phyloP scores from a whole-genome alignment of 2,888 invertebrate species.

The Gari tellinella region DNA sequence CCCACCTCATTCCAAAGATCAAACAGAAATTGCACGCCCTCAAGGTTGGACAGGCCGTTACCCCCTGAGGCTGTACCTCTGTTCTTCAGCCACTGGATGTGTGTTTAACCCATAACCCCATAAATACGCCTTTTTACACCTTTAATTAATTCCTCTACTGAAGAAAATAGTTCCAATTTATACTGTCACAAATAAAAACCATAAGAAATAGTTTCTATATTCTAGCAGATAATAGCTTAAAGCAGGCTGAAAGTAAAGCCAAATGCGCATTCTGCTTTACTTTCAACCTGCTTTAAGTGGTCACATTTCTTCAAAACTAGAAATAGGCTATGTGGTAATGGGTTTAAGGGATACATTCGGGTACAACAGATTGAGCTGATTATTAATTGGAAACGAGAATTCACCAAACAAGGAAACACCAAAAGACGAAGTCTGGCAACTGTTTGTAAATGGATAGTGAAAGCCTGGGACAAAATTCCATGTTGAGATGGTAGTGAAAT shows the following conservation, averaged over 20 bases:
- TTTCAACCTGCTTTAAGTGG: too few species aligned
- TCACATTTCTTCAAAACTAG: too few species aligned
- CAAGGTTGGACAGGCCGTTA: slow-evolving; percentile 21
- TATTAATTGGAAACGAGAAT: background rate
- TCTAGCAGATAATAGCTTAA: too few species aligned
- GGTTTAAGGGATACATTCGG: slow-evolving; percentile 26
- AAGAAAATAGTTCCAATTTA: too few species aligned
- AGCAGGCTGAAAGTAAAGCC: too few species aligned
- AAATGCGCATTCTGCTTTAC: too few species aligned
- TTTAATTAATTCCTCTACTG: too few species aligned
- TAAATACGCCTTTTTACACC: too few species aligned
- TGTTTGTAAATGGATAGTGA: slow-evolving; percentile 38
- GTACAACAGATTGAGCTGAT: slow-evolving; percentile 27
- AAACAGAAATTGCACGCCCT: slow-evolving; percentile 8
- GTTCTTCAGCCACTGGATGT: slow-evolving; percentile 47
- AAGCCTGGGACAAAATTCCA: slow-evolving; percentile 18
- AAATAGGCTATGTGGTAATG: too few species aligned
- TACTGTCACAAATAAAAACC: too few species aligned
- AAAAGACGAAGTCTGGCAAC: slow-evolving; percentile 14
- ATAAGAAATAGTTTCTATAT: too few species aligned
- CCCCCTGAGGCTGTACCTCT: slow-evolving; percentile 50
- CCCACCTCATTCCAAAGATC: slow-evolving; percentile 10
- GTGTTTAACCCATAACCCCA: slow-evolving; percentile 32
- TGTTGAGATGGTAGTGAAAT: slow-evolving; percentile 13
- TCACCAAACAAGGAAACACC: slow-evolving; percentile 33